Conservation (phyloP, 2,113 vertebrate genomes). For the Crypturellus undulatus region DNA sequence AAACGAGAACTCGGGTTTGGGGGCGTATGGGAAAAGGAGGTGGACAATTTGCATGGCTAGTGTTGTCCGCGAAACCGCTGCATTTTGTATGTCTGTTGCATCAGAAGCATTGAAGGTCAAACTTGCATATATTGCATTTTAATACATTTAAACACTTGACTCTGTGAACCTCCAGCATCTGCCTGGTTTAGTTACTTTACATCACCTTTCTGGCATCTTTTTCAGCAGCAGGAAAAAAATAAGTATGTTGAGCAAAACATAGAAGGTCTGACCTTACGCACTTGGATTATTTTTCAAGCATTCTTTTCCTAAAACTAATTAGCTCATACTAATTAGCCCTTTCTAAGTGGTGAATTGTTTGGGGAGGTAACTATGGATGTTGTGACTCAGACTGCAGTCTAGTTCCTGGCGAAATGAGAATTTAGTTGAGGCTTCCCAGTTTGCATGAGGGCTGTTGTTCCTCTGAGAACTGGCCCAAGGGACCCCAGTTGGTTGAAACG, state of each 20-base stretch:
- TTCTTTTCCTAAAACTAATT: constrained; percentile 46
- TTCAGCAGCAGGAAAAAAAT: background rate
- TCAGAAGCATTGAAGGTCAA: background rate
- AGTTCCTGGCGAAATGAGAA: constrained; percentile 17
- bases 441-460: background rate
- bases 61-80: background rate
- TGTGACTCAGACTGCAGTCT: constrained; percentile 18
- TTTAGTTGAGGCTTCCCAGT: background rate
- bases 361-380: constrained; percentile 14
- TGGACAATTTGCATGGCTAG: background rate
- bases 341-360: background rate
- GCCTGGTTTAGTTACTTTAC: background rate
- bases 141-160: background rate
- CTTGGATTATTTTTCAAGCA: constrained; percentile 20
- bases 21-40: background rate
- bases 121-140: background rate
- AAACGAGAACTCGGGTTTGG: background rate
- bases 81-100: background rate
- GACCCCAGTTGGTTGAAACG: background rate
- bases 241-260: background rate
- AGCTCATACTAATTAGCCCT: constrained; percentile 9
- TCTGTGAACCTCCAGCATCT: background rate
- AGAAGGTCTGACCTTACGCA: background rate
- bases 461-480: background rate
- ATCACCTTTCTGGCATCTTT: background rate